These are phyloP conservation scores for Salarias fasciatus DNA, from an alignment of 2,797 vertebrate species.

Conservation along the genomic window DNA sequence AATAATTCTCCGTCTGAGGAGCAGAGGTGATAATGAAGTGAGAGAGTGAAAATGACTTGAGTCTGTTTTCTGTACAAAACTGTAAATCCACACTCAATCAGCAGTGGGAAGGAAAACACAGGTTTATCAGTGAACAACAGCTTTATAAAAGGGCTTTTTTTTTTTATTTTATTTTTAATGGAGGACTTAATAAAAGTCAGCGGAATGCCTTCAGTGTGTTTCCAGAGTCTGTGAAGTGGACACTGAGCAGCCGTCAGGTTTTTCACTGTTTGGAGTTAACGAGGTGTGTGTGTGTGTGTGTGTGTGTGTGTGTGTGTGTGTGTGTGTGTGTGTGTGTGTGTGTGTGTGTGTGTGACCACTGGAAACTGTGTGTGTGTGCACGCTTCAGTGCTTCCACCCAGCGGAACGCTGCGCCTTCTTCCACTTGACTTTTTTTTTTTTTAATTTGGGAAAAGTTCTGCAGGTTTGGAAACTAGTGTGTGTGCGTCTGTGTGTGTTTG, in stretches of 20 bases:
- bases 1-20: conserved; percentile 47
- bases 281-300: no score
- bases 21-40: conserved; percentile 73
- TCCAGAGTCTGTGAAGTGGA: conserved; percentile 36
- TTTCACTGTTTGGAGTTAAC: conserved; percentile 48
- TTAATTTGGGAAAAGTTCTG: not conserved
- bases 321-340: no score
- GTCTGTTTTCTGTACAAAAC: conserved; percentile 26
- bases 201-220: conserved; percentile 12
- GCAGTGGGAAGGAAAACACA: conserved; percentile 35
- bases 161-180: no score
- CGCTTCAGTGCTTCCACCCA: conserved; percentile 37
- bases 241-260: conserved; percentile 23
- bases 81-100: conserved; percentile 55
- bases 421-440: no score
- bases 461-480: conserved; percentile 21
- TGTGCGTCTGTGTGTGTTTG: no score
- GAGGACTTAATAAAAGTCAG: conserved; percentile 11
- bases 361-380: conserved; percentile 32
- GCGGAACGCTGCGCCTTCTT: conserved; percentile 38
- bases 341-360: no score
- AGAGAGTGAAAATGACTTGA: conserved; percentile 56
- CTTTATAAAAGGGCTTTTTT: no score
- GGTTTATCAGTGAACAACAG: conserved; percentile 65
- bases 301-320: no score